A percentile compares a stretch with the other conserved stretches of the same genome.
Conservation (phyloP, 1,140 invertebrate genomes). For the Cyrtorhinus lividipennis region DNA sequence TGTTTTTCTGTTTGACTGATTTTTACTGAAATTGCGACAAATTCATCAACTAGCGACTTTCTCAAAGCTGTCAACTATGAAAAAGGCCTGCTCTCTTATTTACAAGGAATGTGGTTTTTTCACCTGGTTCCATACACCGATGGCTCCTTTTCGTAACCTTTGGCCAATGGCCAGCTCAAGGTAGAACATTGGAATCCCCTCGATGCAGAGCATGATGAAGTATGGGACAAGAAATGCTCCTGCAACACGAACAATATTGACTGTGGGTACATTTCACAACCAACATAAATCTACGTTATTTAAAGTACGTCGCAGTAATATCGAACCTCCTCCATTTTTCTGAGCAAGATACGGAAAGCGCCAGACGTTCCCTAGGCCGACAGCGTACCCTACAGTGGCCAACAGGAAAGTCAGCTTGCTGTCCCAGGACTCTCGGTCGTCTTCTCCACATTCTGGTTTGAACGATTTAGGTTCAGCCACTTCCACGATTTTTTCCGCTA, state of each 20-base stretch:
- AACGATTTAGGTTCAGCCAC: constrained; percentile 33
- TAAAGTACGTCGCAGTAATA: no score
- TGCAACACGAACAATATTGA: constrained; percentile 27
- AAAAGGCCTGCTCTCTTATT: no score
- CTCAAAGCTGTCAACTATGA: no score
- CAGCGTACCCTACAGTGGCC: constrained; percentile 83
- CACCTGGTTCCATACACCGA: constrained; percentile 85
- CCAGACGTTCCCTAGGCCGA: constrained; percentile 91
- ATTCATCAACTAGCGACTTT: no score
- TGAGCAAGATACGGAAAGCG: constrained; percentile 80
- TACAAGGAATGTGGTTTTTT: no score
- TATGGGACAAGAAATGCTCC: constrained; percentile 87
- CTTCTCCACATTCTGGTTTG: constrained; percentile 56
- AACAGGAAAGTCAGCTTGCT: constrained; percentile 81
- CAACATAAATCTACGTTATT: background rate
- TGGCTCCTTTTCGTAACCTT: constrained; percentile 76
- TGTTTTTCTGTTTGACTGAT: no score
- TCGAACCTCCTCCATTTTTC: constrained; percentile 73
- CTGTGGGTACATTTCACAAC: background rate
- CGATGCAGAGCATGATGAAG: constrained; percentile 81
- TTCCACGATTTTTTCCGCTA: constrained; percentile 10
- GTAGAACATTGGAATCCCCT: constrained; percentile 90
- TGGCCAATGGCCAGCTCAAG: constrained; percentile 87
- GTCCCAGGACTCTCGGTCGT: constrained; percentile 82
- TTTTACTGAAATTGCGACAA: no score